Evolutionary conservation across 1,140 invertebrate species (phyloP), one percentile per base, ranked within the genome.

Genomic region (Parasteatoda tepidariorum): DNA sequence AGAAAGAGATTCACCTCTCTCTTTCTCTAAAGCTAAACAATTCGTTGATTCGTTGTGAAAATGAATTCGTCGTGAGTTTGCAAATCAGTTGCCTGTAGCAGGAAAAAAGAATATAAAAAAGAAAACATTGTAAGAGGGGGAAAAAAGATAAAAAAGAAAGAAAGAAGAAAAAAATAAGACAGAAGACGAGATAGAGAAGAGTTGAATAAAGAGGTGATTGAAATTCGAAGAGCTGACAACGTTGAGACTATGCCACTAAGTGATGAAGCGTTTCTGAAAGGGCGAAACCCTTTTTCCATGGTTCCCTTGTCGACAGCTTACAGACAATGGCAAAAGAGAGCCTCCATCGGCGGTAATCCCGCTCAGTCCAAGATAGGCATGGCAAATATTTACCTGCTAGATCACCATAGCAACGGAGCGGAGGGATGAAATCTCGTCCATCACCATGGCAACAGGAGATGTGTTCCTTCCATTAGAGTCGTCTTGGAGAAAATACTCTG

Each of bases 191-290:
- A 70, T 13, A 62, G 64, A 67, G 75, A 64, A 79, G 78, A 82
- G 78, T 71, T 82, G 78, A 82, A 82, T 82, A 82, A 82, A 82
- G 78, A 68, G 66, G 78, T 82, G 78, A 82, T 82, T 82, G 78
- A 82, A 82, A 82, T 82, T 82, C 78, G 78, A 82, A 82, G 66
- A 82, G 78, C 71, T 82, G 78, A 82, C 78, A 82, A 67, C 54
- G 71, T 48, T 48, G 55, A 34, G 78, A 31, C 67, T 82, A 13
- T 70, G 78, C 78, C 55, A 71, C 78, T 82, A 82, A 82, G 78
- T 82, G 78, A 82, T 82, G 66, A 82, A 82, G 78, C 78, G 66
- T 30, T 62, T 33, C 33, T 28, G 54, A 18, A n/a, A 71, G 48
- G 55, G 71, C 64, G 28, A 55, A 82, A 82, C 59, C 76, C 78